Percentiles rank a stretch among this genome's conserved stretches.
phyloP scores from a whole-genome alignment of 2,113 vertebrate species.

The Mystacornis crossleyi region DNA sequence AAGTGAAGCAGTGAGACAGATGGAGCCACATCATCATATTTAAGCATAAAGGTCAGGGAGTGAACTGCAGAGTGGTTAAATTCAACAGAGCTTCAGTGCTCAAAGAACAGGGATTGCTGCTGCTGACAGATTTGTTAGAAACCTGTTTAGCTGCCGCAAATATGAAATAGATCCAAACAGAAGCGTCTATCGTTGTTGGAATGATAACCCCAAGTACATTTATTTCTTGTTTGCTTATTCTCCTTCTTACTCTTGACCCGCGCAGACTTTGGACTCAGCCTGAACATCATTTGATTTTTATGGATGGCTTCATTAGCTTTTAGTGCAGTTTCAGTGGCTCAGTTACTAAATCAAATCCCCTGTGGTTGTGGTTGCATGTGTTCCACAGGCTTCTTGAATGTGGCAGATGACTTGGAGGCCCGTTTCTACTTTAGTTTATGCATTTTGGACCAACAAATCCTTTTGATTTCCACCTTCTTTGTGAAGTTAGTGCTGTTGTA shows the following conservation, averaged over 20 bases:
- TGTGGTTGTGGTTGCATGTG: slow-evolving; percentile 31
- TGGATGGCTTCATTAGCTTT: slow-evolving; percentile 40
- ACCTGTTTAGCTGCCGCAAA: not conserved
- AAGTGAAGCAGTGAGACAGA: slow-evolving; percentile 45
- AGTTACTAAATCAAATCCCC: slow-evolving; percentile 21
- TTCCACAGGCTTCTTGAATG: not conserved
- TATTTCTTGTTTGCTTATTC: not conserved
- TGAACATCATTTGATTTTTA: slow-evolving; percentile 36
- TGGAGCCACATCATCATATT: slow-evolving; percentile 45
- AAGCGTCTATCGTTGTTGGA: not conserved
- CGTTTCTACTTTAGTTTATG: not conserved
- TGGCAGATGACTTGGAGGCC: not conserved
- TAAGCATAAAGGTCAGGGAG: slow-evolving; percentile 49
- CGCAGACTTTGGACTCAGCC: slow-evolving; percentile 6
- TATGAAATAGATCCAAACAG: not conserved
- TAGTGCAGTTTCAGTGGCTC: slow-evolving; percentile 38
- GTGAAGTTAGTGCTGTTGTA: not conserved
- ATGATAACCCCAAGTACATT: not conserved
- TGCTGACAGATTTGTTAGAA: slow-evolving; percentile 7
- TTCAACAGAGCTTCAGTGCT: not conserved
- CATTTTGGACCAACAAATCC: not conserved
- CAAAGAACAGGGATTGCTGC: slow-evolving; percentile 6
- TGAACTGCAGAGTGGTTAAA: slow-evolving; percentile 12
- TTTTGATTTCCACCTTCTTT: slow-evolving; percentile 41
- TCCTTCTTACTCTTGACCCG: not conserved